Conservation (phyloP, 2,888 invertebrate genomes). For the Aphrophora alni region DNA sequence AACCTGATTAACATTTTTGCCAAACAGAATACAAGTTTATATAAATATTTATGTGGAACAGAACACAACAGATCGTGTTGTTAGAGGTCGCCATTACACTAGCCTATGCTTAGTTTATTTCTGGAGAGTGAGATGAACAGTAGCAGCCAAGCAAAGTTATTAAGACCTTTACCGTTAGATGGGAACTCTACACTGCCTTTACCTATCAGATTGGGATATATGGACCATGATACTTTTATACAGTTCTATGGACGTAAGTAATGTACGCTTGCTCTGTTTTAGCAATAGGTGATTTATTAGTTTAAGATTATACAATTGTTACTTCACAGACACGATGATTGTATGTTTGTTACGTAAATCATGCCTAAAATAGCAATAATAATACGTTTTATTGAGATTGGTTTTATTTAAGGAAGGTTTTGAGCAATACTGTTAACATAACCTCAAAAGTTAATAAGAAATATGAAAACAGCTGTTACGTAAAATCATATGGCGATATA, state of each 20-base stretch:
- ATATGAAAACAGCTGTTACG: no score
- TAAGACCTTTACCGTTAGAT: constrained; percentile 15
- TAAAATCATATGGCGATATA: no score
- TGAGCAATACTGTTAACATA: no score
- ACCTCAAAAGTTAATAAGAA: no score
- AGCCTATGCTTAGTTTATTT: not conserved
- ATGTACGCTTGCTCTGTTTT: no score
- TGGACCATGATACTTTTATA: constrained; percentile 37
- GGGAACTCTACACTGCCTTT: constrained; percentile 17
- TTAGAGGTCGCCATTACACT: not conserved
- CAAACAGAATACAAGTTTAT: not conserved
- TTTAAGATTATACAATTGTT: no score
- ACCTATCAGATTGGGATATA: constrained; percentile 34
- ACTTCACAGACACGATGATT: no score
- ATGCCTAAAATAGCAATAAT: no score
- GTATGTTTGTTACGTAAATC: no score
- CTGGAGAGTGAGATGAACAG: not conserved
- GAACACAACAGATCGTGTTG: not conserved
- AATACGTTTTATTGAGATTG: no score
- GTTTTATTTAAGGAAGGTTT: no score
- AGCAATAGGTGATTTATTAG: no score
- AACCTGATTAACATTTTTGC: not conserved
- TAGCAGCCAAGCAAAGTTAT: constrained; percentile 13
- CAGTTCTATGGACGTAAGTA: constrained; percentile 41
- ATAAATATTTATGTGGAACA: not conserved